These are phyloP conservation scores for Podarcis raffonei DNA, from an alignment of 2,113 vertebrate genomes.

Conservation along the genomic window DNA sequence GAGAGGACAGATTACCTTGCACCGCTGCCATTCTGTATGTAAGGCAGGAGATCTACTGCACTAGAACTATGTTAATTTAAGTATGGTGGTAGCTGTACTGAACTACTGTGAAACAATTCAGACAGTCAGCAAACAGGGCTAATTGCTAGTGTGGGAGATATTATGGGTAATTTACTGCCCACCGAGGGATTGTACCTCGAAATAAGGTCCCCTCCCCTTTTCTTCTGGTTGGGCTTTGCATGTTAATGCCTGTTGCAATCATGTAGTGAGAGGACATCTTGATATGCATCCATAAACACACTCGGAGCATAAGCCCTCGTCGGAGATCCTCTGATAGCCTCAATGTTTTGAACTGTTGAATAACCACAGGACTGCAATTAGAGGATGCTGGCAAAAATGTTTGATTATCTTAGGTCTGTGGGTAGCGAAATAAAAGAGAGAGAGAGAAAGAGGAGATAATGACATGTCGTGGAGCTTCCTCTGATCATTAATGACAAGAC, in stretches of 20 bases:
- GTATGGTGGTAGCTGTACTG: constrained; percentile 63
- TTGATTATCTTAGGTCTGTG: constrained; percentile 59
- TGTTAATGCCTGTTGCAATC: constrained; percentile 61
- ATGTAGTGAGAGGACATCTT: constrained; percentile 43
- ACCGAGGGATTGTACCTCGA: constrained; percentile 64
- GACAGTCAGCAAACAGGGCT: constrained; percentile 69
- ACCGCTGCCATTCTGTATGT: constrained; percentile 30
- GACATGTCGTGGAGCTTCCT: constrained; percentile 62
- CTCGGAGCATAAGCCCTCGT: constrained; percentile 45
- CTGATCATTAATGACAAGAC: constrained; percentile 51
- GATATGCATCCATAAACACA: constrained; percentile 53
- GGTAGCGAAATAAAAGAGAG: constrained; percentile 49
- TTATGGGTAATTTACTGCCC: constrained; percentile 70
- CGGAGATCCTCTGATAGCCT: constrained; percentile 47
- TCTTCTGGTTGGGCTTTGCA: constrained; percentile 45
- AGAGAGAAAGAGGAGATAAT: constrained; percentile 41
- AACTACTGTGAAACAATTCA: constrained; percentile 68
- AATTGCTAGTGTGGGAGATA: constrained; percentile 68
- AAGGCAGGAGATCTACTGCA: constrained; percentile 31
- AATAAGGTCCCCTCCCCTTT: constrained; percentile 51
- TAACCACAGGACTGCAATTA: constrained; percentile 35
- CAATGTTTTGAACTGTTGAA: constrained; percentile 34
- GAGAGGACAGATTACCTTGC: constrained; percentile 37
- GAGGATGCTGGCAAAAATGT: constrained; percentile 46
- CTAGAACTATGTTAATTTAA: constrained; percentile 53